phyloP scores from a whole-genome alignment of 2,797 vertebrate genomes.

The Lophius americanus region DNA sequence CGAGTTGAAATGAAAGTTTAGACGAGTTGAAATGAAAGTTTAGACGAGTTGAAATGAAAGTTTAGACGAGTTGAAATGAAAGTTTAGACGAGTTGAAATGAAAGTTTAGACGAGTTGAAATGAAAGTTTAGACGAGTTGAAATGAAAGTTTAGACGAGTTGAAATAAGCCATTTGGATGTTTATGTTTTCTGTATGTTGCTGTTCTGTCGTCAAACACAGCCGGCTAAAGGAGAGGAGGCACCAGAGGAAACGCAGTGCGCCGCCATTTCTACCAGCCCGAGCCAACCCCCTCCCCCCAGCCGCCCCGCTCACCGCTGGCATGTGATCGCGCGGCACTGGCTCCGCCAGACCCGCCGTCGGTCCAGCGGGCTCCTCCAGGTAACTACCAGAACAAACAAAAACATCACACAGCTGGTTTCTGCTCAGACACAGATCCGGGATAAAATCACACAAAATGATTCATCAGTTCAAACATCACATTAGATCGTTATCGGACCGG shows the following conservation, averaged over 20 bases:
- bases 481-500: no score
- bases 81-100: no score
- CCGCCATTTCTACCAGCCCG: constrained; percentile 52
- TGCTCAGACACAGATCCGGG: constrained; percentile 4
- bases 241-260: constrained; percentile 58
- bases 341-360: constrained; percentile 82
- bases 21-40: no score
- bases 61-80: no score
- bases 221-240: constrained; percentile 79
- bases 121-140: no score
- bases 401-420: constrained; percentile 21
- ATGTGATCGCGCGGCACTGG: constrained; percentile 84
- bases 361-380: constrained; percentile 80
- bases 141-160: no score
- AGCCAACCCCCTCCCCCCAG: constrained; percentile 69
- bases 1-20: no score
- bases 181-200: constrained; percentile 39
- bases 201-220: constrained; percentile 60
- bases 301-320: constrained; percentile 82
- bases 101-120: no score
- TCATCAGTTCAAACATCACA: no score
- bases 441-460: no score
- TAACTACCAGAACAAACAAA: constrained; percentile 75
- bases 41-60: no score
- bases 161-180: no score